phyloP scores from a whole-genome alignment of 2,797 vertebrate genomes.

The Rhabdomys pumilio region DNA sequence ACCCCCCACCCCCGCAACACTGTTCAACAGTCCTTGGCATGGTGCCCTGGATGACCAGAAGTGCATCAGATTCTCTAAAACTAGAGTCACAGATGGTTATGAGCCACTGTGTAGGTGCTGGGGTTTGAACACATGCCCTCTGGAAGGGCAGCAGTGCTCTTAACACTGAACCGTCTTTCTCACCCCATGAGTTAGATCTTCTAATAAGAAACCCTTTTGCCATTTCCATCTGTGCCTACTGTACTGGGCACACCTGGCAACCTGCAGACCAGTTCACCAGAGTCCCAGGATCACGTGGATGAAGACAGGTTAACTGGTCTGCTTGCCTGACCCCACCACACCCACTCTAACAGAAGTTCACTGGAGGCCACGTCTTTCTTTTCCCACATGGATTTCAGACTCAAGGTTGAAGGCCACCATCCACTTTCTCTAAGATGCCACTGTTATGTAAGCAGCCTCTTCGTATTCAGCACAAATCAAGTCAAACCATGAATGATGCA shows the following conservation, averaged over 20 bases:
- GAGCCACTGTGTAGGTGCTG: neutral
- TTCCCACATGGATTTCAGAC: slow-evolving; percentile 37
- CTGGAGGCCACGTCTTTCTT: slow-evolving; percentile 44
- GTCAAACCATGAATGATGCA: neutral
- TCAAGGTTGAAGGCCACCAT: slow-evolving; percentile 38
- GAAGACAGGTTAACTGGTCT: neutral
- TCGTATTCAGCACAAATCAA: slow-evolving; percentile 2
- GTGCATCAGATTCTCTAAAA: neutral
- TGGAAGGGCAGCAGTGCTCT: neutral
- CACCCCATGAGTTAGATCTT: neutral
- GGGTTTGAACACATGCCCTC: neutral
- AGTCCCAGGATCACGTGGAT: neutral
- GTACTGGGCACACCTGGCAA: neutral
- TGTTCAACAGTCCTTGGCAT: neutral
- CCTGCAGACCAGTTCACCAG: neutral
- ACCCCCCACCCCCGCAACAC: neutral
- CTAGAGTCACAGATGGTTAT: neutral
- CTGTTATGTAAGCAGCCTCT: slow-evolving; percentile 32
- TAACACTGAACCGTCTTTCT: neutral
- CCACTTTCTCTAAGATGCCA: slow-evolving; percentile 46
- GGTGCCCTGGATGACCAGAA: neutral
- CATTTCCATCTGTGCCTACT: neutral
- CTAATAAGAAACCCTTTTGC: slow-evolving; percentile 25
- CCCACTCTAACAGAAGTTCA: slow-evolving; percentile 21
- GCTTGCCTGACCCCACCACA: neutral